Conservation (phyloP, 2,113 vertebrate species). For the Syngnathoides biaculeatus region DNA sequence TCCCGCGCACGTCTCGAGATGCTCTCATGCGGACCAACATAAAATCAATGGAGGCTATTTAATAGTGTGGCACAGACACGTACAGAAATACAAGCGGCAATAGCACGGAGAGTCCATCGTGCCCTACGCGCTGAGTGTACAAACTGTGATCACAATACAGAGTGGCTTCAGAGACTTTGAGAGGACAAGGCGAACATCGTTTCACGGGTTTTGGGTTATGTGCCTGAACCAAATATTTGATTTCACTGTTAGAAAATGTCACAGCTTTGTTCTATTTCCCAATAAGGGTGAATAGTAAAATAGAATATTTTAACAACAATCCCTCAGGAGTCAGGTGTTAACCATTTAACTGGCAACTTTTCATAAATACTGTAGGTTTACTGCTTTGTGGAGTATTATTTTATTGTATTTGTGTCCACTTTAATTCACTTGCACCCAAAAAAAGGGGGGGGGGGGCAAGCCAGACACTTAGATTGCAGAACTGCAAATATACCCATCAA, state of each 20-base stretch:
- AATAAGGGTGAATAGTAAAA: too few relatives aligned
- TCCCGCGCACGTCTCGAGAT: conserved; percentile 34
- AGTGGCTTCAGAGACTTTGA: neutral
- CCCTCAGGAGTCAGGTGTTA: neutral
- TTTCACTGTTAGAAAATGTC: neutral
- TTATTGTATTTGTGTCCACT: neutral
- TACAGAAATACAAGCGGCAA: neutral
- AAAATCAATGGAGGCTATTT: conserved; percentile 60
- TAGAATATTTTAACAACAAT: too few relatives aligned
- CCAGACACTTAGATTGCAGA: neutral
- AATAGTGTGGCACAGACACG: conserved; percentile 32
- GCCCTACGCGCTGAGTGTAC: neutral
- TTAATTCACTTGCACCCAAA: neutral
- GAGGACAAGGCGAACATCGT: too few relatives aligned
- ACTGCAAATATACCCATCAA: neutral
- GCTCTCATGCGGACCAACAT: conserved; percentile 44
- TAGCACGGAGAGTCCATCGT: neutral
- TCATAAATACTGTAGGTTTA: neutral
- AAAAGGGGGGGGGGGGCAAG: neutral
- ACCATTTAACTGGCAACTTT: neutral
- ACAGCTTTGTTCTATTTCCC: neutral
- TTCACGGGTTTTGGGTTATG: conserved; percentile 54
- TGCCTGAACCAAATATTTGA: conserved; percentile 18
- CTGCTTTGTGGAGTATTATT: neutral
- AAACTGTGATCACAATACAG: neutral